phyloP scores from a whole-genome alignment of 2,888 invertebrate species.

The Octonoba sinensis region DNA sequence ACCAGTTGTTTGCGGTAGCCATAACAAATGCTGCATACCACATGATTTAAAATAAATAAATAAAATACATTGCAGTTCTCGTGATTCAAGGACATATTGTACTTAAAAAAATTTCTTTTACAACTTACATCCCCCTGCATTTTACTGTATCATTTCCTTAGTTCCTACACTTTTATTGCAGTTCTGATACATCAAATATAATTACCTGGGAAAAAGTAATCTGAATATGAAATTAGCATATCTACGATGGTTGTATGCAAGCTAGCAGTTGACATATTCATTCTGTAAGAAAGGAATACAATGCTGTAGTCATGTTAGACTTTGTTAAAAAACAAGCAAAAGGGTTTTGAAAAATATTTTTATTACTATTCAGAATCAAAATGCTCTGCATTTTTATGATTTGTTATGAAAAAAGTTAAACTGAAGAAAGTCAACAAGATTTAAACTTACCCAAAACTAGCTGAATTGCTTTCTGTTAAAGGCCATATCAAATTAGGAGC shows the following conservation, averaged over 20 bases:
- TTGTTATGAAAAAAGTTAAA: background rate
- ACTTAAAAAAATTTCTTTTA: too few species aligned
- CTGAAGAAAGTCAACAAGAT: background rate
- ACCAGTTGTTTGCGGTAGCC: too few species aligned
- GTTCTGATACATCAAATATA: background rate
- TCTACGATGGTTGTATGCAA: slow-evolving; percentile 87
- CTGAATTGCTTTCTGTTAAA: slow-evolving; percentile 70
- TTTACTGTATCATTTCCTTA: too few species aligned
- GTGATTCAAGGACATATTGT: too few species aligned
- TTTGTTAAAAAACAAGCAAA: too few species aligned
- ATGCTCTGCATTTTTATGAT: background rate
- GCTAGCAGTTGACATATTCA: slow-evolving; percentile 86
- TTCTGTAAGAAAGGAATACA: slow-evolving; percentile 68
- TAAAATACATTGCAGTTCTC: too few species aligned
- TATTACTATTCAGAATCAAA: too few species aligned
- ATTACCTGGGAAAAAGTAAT: slow-evolving; percentile 83
- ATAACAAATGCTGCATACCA: too few species aligned
- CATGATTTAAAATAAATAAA: too few species aligned
- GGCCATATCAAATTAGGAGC: slow-evolving; percentile 95
- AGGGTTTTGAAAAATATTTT: background rate
- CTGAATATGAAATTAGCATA: slow-evolving; percentile 82
- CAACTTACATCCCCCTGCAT: too few species aligned
- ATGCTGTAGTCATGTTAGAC: too few species aligned
- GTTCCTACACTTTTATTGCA: too few species aligned
- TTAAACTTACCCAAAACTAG: slow-evolving; percentile 62